These are phyloP conservation scores for Nothoprocta perdicaria DNA, from an alignment of 2,113 vertebrate genomes.

Conservation along the genomic window DNA sequence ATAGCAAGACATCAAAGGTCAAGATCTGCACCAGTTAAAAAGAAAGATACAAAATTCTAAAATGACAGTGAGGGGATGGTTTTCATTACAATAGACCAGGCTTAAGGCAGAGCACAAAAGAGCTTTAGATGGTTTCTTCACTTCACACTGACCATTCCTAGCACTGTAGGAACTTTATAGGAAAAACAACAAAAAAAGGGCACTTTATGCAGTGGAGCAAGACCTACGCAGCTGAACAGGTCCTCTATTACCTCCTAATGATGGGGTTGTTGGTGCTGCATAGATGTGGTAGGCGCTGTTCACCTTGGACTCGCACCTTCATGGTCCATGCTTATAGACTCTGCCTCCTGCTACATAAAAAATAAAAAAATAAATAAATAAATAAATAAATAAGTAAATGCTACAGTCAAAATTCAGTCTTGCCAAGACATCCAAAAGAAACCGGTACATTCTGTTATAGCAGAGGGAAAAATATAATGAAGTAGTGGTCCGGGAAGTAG, in stretches of 20 bases:
- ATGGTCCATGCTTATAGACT: not conserved
- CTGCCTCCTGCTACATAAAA: too few relatives aligned
- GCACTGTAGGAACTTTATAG: not conserved
- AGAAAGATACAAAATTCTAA: not conserved
- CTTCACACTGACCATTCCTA: not conserved
- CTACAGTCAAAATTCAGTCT: not conserved
- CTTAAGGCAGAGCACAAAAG: not conserved
- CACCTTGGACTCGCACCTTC: not conserved
- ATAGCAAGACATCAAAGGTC: rapidly evolving
- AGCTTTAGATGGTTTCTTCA: not conserved
- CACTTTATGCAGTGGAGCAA: not conserved
- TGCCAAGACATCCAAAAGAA: not conserved
- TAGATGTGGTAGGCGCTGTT: not conserved
- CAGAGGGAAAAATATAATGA: not conserved
- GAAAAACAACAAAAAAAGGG: not conserved
- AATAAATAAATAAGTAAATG: not conserved
- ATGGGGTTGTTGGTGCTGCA: not conserved
- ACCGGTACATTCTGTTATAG: not conserved
- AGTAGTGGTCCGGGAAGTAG: not conserved
- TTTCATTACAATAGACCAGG: not conserved
- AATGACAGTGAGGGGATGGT: not conserved
- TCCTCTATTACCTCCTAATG: not conserved
- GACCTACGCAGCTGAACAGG: not conserved
- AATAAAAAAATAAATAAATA: too few relatives aligned
- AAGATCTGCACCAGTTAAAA: not conserved